Base-by-base conservation (phyloP, 2,113 vertebrate species). In the Callionymus lyra region DNA sequence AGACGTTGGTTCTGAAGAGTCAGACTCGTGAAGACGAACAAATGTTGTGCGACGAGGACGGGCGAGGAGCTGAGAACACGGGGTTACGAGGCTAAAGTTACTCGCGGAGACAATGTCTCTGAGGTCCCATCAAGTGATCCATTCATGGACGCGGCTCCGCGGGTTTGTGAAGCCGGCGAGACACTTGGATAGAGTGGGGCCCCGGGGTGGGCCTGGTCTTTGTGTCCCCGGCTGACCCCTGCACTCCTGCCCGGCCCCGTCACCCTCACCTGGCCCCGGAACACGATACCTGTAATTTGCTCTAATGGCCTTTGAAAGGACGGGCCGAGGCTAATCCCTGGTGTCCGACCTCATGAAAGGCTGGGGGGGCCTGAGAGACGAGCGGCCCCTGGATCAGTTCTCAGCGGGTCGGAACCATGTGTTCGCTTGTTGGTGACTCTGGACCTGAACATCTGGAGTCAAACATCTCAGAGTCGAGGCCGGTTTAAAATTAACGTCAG, bases 241-340 rank as follows among this genome's bases (percentile, higher is more conserved):
- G 81, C 76, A 76, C 81, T 82, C 75, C 70, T 41, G 70, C 68
- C 62, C 82, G 82, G 82, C 81, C 82, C 77, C 77, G 80, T 75
- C 70, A 72, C 70, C 77, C 82, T 85, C 77, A 85, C 82, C 84
- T 85, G 81, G 77, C 75, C 72, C 82, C 75, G 77, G 76, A 86
- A 87, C 64, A 56, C 67, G 82, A 86, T 84, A 86, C 83, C 84
- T 85, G 82, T 84, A 82, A 86, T 84, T 86, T 83, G 75, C 81
- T 84, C 81, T 85, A 85, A 87, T 85, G 82, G 81, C 81, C 83
- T 83, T 86, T 85, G 77, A 82, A 84, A 81, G 82, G 81, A 80
- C 82, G 79, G 80, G 77, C 79, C 76, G 6, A 70, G 76, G 74
- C 76, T 83, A 83, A 84, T 85, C 84, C 84, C 81, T 56, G 72